phyloP scores from a whole-genome alignment of 2,888 invertebrate species.

The Hedychridium roseum region DNA sequence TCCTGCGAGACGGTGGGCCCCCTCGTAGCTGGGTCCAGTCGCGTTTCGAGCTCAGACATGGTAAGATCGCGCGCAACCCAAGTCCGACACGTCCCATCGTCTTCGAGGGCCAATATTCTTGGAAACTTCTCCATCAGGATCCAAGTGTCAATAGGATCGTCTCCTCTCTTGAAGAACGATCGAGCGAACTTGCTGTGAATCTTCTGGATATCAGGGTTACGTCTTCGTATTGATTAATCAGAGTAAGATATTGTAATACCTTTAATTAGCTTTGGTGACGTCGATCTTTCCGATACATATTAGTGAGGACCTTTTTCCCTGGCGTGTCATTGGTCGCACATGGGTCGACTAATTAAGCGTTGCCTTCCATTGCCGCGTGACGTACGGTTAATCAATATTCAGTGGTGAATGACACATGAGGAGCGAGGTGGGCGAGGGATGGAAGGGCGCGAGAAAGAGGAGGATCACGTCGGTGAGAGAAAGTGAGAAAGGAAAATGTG shows the following conservation, averaged over 20 bases:
- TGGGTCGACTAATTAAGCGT: conserved; percentile 41
- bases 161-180: no score
- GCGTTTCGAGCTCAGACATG: conserved; percentile 39
- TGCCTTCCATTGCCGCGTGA: conserved; percentile 38
- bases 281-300: no score
- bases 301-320: no score
- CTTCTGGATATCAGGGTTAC: no score
- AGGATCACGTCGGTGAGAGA: conserved; percentile 12
- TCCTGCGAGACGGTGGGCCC: conserved; percentile 48
- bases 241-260: no score
- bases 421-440: conserved; percentile 20
- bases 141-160: conserved; percentile 3
- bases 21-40: conserved; percentile 42
- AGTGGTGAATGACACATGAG: conserved; percentile 33
- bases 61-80: conserved; percentile 31
- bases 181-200: no score
- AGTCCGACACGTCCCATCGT: no score
- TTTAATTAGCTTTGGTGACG: no score
- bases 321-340: no score
- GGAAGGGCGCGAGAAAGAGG: conserved; percentile 7
- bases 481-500: conserved; percentile 35
- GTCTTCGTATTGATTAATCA: no score
- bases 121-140: neutral
- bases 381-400: conserved; percentile 46
- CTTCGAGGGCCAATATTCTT: conserved; percentile 1